Conservation (phyloP, 1,140 invertebrate species). For the Doryteuthis pealeii region DNA sequence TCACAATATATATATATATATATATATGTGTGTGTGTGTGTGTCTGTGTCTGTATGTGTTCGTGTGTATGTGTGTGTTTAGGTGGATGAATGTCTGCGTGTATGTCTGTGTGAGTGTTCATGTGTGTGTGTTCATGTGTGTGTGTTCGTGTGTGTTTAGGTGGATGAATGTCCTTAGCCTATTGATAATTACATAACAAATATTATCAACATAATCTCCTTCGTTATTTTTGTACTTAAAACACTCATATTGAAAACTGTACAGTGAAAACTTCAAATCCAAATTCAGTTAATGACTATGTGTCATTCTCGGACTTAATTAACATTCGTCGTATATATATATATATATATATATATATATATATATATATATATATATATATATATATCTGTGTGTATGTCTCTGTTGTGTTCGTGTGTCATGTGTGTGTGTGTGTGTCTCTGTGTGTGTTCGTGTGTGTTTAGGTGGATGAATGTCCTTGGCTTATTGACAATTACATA, state of each 20-base stretch:
- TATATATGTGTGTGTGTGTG: not conserved
- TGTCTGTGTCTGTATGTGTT: not conserved
- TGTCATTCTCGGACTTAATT: not conserved
- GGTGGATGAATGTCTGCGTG: not conserved
- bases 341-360: not conserved
- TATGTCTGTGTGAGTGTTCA: not conserved
- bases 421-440: no score
- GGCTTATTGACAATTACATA: no score
- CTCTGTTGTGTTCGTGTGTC: no score
- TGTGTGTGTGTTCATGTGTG: not conserved
- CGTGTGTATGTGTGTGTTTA: not conserved
- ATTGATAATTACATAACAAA: not conserved
- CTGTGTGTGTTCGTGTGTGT: no score
- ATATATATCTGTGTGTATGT: no score
- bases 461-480: no score
- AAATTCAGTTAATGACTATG: not conserved
- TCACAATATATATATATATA: not conserved
- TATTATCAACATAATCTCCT: not conserved
- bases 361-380: no score
- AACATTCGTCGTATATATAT: not conserved
- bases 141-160: not conserved
- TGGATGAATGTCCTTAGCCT: not conserved
- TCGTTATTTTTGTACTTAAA: not conserved
- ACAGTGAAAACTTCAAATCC: not conserved
- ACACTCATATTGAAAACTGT: not conserved